Conservation (phyloP, 2,113 vertebrate genomes). For the Harpagus bidentatus region DNA sequence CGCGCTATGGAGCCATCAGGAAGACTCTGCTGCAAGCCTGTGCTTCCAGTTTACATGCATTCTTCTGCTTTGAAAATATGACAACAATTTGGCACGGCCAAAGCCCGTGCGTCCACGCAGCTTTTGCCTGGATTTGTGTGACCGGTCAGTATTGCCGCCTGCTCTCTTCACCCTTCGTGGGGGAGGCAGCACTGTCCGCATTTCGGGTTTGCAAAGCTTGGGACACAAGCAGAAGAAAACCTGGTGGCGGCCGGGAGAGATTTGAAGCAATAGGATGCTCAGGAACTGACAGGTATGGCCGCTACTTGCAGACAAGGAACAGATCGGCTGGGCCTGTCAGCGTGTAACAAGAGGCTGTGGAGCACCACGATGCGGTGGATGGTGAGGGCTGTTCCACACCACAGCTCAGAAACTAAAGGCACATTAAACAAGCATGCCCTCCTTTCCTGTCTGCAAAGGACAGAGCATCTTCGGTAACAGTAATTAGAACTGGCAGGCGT, state of each 20-base stretch:
- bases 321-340: neutral
- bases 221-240: neutral
- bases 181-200: neutral
- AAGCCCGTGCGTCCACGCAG: neutral
- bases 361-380: neutral
- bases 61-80: neutral
- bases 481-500: neutral
- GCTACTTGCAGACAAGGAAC: neutral
- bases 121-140: neutral
- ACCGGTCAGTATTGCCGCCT: neutral
- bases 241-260: neutral
- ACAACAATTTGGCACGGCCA: neutral
- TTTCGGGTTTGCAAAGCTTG: fast-evolving
- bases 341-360: neutral
- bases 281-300: neutral
- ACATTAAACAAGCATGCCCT: neutral
- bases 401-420: neutral
- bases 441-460: neutral
- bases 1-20: neutral
- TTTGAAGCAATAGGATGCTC: neutral
- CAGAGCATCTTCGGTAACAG: neutral
- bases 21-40: neutral
- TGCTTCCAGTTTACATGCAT: neutral
- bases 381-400: neutral
- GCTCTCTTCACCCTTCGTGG: neutral